Evolutionary conservation across 2,888 invertebrate genomes (phyloP).

Genomic region (Mythimna pallens): DNA sequence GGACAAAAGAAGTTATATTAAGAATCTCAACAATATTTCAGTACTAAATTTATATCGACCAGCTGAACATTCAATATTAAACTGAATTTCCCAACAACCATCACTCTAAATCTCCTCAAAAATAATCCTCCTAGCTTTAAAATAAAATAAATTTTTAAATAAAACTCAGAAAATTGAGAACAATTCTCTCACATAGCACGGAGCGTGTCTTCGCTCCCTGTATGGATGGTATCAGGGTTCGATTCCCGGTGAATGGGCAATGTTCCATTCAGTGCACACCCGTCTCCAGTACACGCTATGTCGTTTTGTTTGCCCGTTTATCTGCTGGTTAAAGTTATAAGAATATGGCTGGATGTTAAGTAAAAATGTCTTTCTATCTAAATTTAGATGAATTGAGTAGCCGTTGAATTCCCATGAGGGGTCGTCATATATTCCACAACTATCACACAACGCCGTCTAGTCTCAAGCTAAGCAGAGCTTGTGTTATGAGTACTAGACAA

Average conservation of each 20-base stretch:
- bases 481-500: too few species aligned
- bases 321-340: conserved; percentile 59
- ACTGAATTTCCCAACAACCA: too few species aligned
- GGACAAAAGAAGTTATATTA: too few species aligned
- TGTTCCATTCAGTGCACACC: conserved; percentile 76
- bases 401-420: too few species aligned
- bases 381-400: too few species aligned
- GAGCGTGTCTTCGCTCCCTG: conserved; percentile 69
- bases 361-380: background rate
- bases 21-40: too few species aligned
- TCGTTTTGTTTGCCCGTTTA: conserved; percentile 69
- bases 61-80: too few species aligned
- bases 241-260: conserved; percentile 76
- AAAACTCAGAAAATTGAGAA: conserved; percentile 54
- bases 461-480: too few species aligned
- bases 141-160: conserved; percentile 58
- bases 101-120: conserved; percentile 27
- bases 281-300: conserved; percentile 68
- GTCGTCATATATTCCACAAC: too few species aligned
- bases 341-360: conserved; percentile 3
- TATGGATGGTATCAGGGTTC: conserved; percentile 76
- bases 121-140: conserved; percentile 30
- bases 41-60: too few species aligned
- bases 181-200: conserved; percentile 61
- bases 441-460: too few species aligned